Evolutionary conservation across 2,797 vertebrate species (phyloP).

Genomic region (Falco columbarius): DNA sequence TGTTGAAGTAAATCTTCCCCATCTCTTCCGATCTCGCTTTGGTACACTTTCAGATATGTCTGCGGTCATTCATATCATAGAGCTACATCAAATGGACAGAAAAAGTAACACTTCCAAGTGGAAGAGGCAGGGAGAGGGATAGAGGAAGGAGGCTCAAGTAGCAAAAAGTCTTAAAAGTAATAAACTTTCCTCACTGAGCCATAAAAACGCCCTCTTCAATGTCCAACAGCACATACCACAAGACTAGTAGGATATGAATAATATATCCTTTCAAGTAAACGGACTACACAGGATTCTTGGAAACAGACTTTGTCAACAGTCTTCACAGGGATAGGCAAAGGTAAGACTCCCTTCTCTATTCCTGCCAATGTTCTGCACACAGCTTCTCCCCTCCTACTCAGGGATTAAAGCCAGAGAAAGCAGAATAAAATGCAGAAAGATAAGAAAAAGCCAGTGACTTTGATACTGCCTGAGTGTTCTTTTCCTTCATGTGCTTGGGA

Average conservation of each 20-base stretch:
- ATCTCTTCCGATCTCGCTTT: not conserved
- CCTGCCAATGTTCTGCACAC: not conserved
- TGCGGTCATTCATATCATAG: not conserved
- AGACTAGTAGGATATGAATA: not conserved
- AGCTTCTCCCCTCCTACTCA: not conserved
- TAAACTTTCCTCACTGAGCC: not conserved
- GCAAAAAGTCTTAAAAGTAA: slow-evolving; percentile 1
- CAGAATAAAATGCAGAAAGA: slow-evolving; percentile 8
- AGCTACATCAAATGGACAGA: not conserved
- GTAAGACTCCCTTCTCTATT: not conserved
- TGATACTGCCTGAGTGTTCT: slow-evolving; percentile 45
- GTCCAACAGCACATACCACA: not conserved
- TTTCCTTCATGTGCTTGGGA: not conserved
- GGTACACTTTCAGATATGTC: not conserved
- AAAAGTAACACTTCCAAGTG: not conserved
- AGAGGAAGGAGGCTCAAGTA: not conserved
- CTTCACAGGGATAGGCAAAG: not conserved
- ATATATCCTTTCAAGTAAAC: not conserved
- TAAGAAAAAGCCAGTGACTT: slow-evolving; percentile 33
- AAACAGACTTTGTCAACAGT: slow-evolving; percentile 26
- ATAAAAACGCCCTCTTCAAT: not conserved
- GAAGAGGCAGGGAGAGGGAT: not conserved
- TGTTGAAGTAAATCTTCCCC: not conserved
- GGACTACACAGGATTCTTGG: not conserved
- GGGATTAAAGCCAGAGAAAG: slow-evolving; percentile 31